phyloP scores from a whole-genome alignment of 2,888 invertebrate genomes.

The Drosophila stalkeri region DNA sequence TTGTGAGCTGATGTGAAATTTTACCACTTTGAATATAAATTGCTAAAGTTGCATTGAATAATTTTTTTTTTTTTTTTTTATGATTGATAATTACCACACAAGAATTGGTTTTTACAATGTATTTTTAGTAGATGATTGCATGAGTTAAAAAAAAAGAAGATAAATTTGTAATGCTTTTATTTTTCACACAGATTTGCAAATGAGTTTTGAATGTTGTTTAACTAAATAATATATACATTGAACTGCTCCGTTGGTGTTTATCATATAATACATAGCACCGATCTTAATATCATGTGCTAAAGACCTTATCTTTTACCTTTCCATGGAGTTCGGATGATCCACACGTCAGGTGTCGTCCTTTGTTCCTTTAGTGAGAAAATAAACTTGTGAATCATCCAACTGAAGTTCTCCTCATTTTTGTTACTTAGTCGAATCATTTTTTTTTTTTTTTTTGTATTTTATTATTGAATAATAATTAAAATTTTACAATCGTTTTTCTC shows the following conservation, averaged over 20 bases:
- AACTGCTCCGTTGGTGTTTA: conserved; percentile 34
- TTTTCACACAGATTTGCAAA: conserved; percentile 12
- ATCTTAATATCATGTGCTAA: conserved; percentile 12
- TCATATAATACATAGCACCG: conserved; percentile 47
- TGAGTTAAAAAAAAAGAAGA: conserved; percentile 9
- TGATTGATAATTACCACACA: conserved; percentile 23
- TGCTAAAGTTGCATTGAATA: conserved; percentile 29
- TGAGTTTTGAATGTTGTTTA: conserved; percentile 28
- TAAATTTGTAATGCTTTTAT: conserved; percentile 5
- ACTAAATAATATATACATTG: conserved; percentile 47
- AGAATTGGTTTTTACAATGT: conserved; percentile 30
- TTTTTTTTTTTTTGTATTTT: conserved; percentile 64
- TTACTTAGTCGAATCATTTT: conserved; percentile 72
- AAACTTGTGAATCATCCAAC: not conserved
- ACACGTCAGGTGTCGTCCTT: not conserved
- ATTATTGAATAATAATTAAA: conserved; percentile 81
- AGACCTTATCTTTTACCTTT: conserved; percentile 43
- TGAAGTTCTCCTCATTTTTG: conserved; percentile 22
- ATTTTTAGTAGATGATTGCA: conserved; percentile 22
- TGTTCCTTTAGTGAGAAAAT: not conserved
- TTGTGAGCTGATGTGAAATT: conserved; percentile 50
- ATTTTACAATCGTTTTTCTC: conserved; percentile 71
- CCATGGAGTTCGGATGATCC: conserved; percentile 8
- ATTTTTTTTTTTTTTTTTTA: conserved; percentile 1
- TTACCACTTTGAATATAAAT: conserved; percentile 81